Evolutionary conservation across 2,113 vertebrate species (phyloP).

Genomic region (Petromus typicus): DNA sequence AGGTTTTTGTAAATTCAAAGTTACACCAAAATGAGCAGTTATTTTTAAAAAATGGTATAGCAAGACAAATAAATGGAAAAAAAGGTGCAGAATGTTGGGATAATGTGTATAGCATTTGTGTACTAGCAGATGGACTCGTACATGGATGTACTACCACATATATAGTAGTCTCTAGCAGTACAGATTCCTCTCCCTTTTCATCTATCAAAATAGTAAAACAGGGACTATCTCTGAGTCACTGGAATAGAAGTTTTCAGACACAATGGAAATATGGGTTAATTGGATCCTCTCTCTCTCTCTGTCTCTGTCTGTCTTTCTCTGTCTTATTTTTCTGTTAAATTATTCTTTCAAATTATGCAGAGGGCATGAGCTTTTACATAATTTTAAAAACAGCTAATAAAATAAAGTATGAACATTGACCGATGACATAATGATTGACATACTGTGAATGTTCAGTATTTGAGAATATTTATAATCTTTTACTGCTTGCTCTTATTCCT

Average conservation of each 20-base stretch:
- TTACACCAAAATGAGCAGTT: constrained; percentile 3
- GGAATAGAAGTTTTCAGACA: background rate
- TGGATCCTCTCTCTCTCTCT: background rate
- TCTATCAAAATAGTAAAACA: background rate
- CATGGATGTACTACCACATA: background rate
- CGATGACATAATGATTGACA: background rate
- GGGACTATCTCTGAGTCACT: background rate
- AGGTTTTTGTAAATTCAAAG: constrained; percentile 13
- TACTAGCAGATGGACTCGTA: background rate
- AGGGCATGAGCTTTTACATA: background rate
- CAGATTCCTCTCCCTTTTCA: background rate
- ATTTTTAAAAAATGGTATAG: background rate
- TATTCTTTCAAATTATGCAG: constrained; percentile 34
- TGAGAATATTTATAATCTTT: background rate
- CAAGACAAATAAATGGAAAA: constrained; percentile 12
- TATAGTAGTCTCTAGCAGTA: background rate
- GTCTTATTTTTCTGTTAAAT: background rate
- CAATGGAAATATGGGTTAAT: background rate
- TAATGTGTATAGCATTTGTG: background rate
- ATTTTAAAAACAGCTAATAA: constrained; percentile 25
- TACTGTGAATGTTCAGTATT: background rate
- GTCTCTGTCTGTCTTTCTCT: background rate
- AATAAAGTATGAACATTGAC: background rate
- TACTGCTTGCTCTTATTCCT: constrained; percentile 30
- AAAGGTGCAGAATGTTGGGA: background rate